These are phyloP conservation scores for Drosophila elegans DNA, from an alignment of 1,140 invertebrate genomes.

Conservation along the genomic window DNA sequence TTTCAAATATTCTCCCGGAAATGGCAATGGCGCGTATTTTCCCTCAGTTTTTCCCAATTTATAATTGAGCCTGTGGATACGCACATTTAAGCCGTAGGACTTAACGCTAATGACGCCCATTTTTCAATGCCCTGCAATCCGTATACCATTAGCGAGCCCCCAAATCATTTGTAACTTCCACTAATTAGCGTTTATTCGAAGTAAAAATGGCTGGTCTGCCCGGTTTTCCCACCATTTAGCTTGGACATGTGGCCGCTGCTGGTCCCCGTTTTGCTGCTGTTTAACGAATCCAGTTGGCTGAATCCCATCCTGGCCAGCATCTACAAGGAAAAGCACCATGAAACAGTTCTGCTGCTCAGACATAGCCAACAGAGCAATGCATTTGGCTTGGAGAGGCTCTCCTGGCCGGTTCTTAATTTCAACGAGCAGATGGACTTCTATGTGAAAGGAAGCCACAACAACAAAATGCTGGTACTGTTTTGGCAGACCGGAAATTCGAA, in stretches of 20 bases:
- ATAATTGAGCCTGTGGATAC: constrained; percentile 13
- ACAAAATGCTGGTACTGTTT: constrained; percentile 48
- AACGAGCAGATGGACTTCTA: constrained; percentile 29
- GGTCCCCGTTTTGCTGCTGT: constrained; percentile 27
- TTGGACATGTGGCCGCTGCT: constrained; percentile 43
- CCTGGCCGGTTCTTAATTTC: constrained; percentile 34
- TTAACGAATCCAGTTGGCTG: constrained; percentile 19
- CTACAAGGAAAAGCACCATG: constrained; percentile 29
- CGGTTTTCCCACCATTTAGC: constrained; percentile 5
- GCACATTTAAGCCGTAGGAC: constrained; percentile 28
- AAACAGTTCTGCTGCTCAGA: constrained; percentile 37
- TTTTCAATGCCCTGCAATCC: constrained; percentile 36
- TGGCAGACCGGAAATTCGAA: constrained; percentile 17
- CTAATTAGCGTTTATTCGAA: constrained; percentile 51
- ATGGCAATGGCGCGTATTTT: constrained; percentile 13
- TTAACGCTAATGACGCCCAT: constrained; percentile 33
- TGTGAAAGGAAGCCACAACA: constrained; percentile 25
- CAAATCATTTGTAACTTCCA: constrained; percentile 44
- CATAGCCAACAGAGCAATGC: constrained; percentile 24
- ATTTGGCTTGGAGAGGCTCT: neutral
- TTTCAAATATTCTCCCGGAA: constrained; percentile 11
- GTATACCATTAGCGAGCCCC: constrained; percentile 23
- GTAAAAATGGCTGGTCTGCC: constrained; percentile 23
- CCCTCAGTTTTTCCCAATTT: constrained; percentile 1
- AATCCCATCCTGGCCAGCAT: constrained; percentile 29